phyloP scores from a whole-genome alignment of 2,797 vertebrate species.

The Esox lucius region DNA sequence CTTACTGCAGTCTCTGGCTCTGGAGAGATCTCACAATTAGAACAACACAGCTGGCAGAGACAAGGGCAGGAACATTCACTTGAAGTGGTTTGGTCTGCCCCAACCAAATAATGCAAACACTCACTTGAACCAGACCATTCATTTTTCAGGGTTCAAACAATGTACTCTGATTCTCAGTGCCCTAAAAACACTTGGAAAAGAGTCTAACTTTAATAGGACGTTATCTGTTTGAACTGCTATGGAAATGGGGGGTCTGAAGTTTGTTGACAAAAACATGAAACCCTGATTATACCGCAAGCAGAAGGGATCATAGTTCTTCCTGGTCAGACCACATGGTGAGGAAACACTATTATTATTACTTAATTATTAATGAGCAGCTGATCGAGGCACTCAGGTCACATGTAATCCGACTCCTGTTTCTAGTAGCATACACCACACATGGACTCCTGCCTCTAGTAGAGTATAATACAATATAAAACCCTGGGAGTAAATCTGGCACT shows the following conservation, averaged over 20 bases:
- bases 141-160: background rate
- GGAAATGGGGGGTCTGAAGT: background rate
- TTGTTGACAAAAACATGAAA: background rate
- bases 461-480: background rate
- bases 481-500: background rate
- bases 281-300: background rate
- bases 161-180: background rate
- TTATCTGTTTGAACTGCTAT: background rate
- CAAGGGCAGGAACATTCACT: background rate
- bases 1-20: slow-evolving; percentile 5
- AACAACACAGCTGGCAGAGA: slow-evolving; percentile 20
- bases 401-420: background rate
- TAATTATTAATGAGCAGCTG: background rate
- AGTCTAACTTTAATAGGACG: background rate
- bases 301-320: background rate
- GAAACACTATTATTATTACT: background rate
- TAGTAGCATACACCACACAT: background rate
- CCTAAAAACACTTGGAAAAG: background rate
- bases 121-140: background rate
- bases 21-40: slow-evolving; percentile 28
- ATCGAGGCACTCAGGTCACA: background rate
- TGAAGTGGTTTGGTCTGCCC: background rate
- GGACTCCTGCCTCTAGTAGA: background rate
- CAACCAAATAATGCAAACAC: background rate
- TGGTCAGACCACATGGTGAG: background rate